These are phyloP conservation scores for Syritta pipiens DNA, from an alignment of 2,888 invertebrate genomes.

Conservation along the genomic window DNA sequence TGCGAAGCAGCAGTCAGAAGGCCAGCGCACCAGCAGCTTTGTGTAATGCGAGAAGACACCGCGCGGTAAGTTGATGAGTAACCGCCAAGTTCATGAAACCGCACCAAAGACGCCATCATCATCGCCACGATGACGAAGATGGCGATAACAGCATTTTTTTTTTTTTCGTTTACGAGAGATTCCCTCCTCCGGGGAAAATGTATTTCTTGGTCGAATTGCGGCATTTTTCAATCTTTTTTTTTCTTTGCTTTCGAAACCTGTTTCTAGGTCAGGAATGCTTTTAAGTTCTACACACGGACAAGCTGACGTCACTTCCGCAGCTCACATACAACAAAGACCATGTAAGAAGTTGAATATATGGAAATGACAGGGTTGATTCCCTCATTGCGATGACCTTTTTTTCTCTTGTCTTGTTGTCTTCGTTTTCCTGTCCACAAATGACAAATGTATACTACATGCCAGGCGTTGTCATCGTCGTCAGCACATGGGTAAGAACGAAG, in stretches of 20 bases:
- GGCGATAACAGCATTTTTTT: conserved; percentile 49
- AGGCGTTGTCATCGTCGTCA: not conserved
- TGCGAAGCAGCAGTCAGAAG: conserved; percentile 5
- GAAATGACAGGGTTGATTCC: conserved; percentile 2
- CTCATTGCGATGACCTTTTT: conserved; percentile 10
- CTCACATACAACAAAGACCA: not conserved
- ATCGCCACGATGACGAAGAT: conserved; percentile 35
- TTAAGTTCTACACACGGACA: not conserved
- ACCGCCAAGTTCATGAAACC: conserved; percentile 46
- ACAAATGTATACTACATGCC: not conserved
- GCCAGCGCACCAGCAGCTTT: not conserved
- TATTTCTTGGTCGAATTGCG: conserved; percentile 37
- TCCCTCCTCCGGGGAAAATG: conserved; percentile 33
- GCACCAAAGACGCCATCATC: conserved; percentile 36
- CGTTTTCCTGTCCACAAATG: not conserved
- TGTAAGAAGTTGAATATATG: too few relatives aligned
- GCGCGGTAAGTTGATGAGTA: conserved; percentile 20
- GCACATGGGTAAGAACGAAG: not conserved
- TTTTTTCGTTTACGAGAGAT: too few relatives aligned
- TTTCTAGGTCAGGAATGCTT: conserved; percentile 51
- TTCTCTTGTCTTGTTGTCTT: not conserved
- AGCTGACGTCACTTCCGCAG: conserved; percentile 54
- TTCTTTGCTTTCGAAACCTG: conserved; percentile 41
- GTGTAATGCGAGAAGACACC: conserved; percentile 15
- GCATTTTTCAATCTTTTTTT: conserved; percentile 14